A percentile compares a stretch with the other conserved stretches of the same genome.
phyloP scores from a whole-genome alignment of 2,888 invertebrate species.

The Galeruca laticollis region DNA sequence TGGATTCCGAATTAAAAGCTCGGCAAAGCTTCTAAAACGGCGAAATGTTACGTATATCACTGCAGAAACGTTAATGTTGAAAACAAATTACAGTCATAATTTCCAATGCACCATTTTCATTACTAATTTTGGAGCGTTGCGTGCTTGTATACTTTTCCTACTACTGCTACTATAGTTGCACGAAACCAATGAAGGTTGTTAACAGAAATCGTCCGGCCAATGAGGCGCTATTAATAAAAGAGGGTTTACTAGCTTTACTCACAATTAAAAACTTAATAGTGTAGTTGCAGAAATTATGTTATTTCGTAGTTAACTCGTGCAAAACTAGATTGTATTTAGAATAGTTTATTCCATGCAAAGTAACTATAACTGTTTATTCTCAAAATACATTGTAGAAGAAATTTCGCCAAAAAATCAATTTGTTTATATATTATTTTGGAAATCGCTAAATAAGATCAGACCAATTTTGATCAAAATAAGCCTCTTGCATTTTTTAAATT shows the following conservation, averaged over 20 bases:
- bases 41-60: conserved; percentile 25
- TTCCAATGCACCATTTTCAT: conserved; percentile 38
- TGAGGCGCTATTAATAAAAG: conserved; percentile 32
- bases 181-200: conserved; percentile 40
- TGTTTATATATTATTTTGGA: too few species aligned
- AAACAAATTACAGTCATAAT: conserved; percentile 35
- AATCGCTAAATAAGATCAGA: too few species aligned
- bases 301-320: neutral
- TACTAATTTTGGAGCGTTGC: conserved; percentile 37
- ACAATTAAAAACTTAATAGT: conserved; percentile 13
- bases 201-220: conserved; percentile 38
- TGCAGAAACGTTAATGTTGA: conserved; percentile 30
- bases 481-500: too few species aligned
- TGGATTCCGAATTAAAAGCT: neutral
- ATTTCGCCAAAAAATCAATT: too few species aligned
- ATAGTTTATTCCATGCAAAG: neutral
- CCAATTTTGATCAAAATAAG: too few species aligned
- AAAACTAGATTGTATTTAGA: neutral
- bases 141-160: conserved; percentile 35
- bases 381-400: too few species aligned
- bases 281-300: neutral
- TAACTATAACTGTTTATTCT: too few species aligned
- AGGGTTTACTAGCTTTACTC: conserved; percentile 20
- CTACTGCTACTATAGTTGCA: conserved; percentile 19
- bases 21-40: conserved; percentile 6